Conservation (phyloP, 1,140 invertebrate genomes). For the Hermetia illucens region DNA sequence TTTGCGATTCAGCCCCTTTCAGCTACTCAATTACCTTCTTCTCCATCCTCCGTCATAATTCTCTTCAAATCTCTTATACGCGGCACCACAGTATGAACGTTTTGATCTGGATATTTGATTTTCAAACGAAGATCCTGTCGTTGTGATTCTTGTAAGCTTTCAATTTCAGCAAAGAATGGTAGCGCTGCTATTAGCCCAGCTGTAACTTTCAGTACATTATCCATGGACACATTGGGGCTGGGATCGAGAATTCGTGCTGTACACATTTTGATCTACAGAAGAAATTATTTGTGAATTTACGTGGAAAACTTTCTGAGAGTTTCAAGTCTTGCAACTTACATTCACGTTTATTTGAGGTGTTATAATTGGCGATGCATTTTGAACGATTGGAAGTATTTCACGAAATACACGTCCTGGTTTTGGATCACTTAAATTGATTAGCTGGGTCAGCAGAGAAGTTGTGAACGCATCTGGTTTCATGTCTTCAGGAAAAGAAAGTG, state of each 20-base stretch:
- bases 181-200: constrained; percentile 80
- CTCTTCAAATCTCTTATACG: constrained; percentile 49
- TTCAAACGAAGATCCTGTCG: constrained; percentile 55
- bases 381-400: constrained; percentile 64
- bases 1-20: constrained; percentile 9
- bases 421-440: constrained; percentile 62
- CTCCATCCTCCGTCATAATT: constrained; percentile 28
- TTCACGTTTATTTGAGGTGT: constrained; percentile 46
- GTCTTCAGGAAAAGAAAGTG: constrained; percentile 18
- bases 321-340: constrained; percentile 17
- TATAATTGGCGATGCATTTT: constrained; percentile 39
- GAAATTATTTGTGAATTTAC: constrained; percentile 21
- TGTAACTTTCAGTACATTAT: constrained; percentile 83
- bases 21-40: constrained; percentile 6
- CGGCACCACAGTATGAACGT: constrained; percentile 67
- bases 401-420: constrained; percentile 74
- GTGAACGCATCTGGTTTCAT: constrained; percentile 64
- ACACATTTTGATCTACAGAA: constrained; percentile 51
- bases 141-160: constrained; percentile 56
- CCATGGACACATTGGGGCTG: constrained; percentile 50
- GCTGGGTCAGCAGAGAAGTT: constrained; percentile 56
- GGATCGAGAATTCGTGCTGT: constrained; percentile 75
- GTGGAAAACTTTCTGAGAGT: constrained; percentile 32
- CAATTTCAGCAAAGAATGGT: constrained; percentile 70
- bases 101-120: constrained; percentile 85